Percentiles rank a stretch among this genome's conserved stretches.
These are phyloP conservation scores for Bicyclus anynana DNA, from an alignment of 1,140 invertebrate genomes.

Conservation along the genomic window DNA sequence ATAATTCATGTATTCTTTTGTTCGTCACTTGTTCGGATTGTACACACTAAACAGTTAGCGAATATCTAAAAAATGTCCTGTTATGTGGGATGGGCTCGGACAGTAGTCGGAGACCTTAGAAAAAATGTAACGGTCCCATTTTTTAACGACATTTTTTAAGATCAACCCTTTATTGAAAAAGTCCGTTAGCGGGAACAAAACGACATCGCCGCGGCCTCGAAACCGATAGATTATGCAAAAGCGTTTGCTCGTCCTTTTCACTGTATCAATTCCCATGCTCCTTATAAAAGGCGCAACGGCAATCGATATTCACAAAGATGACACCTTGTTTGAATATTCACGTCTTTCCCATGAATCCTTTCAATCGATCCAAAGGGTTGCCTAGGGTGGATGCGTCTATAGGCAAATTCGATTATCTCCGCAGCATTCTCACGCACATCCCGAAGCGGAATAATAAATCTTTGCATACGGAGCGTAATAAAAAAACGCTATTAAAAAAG, in stretches of 20 bases:
- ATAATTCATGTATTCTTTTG: constrained; percentile 43
- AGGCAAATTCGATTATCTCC: constrained; percentile 77
- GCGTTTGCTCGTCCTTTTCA: constrained; percentile 65
- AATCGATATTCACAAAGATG: constrained; percentile 75
- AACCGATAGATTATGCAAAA: constrained; percentile 74
- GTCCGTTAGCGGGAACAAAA: constrained; percentile 62
- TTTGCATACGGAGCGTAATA: constrained; percentile 69
- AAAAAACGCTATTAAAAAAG: constrained; percentile 73
- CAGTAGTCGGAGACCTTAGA: constrained; percentile 43
- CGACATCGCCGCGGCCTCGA: constrained; percentile 25
- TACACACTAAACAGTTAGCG: constrained; percentile 37
- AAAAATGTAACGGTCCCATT: constrained; percentile 59
- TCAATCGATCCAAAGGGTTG: constrained; percentile 61
- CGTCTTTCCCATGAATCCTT: constrained; percentile 67
- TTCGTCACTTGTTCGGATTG: constrained; percentile 28
- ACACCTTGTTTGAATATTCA: constrained; percentile 77
- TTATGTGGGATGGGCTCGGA: constrained; percentile 19
- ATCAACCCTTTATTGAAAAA: constrained; percentile 57
- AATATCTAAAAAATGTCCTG: constrained; percentile 7
- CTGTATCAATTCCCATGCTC: constrained; percentile 70
- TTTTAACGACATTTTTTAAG: constrained; percentile 58
- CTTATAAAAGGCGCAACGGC: constrained; percentile 54
- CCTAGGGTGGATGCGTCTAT: constrained; percentile 58
- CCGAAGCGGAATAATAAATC: constrained; percentile 66
- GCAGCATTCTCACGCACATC: constrained; percentile 69